Base-by-base conservation (phyloP, 2,113 vertebrate genomes). In the Herpailurus yagouaroundi region DNA sequence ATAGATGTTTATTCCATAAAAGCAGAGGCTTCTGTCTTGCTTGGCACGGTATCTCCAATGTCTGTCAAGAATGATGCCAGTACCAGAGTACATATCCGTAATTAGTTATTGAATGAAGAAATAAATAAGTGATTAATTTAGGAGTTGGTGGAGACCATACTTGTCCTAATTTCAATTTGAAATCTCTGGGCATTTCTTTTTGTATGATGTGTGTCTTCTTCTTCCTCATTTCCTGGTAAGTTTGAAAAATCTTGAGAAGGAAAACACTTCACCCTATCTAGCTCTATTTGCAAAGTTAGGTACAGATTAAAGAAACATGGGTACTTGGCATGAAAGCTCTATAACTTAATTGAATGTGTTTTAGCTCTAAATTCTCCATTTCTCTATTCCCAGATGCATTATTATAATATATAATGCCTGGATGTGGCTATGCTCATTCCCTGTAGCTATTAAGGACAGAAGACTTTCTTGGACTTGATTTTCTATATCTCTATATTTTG, bases 161-260 rank as follows among this genome's bases (percentile, higher is more conserved):
- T 77, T 36, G 1, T 33, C 29, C 73, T 82, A 71, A 33, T 82
- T 83, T 92, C 64, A 50, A 25, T 68, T 57, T 74, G 33, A 48
- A 96, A 86, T 94, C 5, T 82, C 77, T 50, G 15, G 7, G 1
- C 15, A 74, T 95, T 93, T 64, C 9, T 68, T 33, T 6, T 4
- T 68, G 1, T n/a, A 1, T 5, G 29, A 8, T 82, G 7, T 21
- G 0, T 6, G 63, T 60, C 18, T 2, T 66, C 5, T 14, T 71
- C 27, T 81, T 14, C 23, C 2, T 64, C 1, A 73, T 68, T 1
- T 3, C 27, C 4, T 68, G 16, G 7, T 87, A 23, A 87, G 0
- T 15, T 87, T 9, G 5, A 71, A 71, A 57, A n/a, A 55, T 48
- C 18, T 87, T 68, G 4, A 74, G 38, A 25, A 60, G 41, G 25